A percentile compares a stretch with the other conserved stretches of the same genome.
These are phyloP conservation scores for Acanthoscelides obtectus DNA, from an alignment of 2,888 invertebrate species.

Conservation along the genomic window DNA sequence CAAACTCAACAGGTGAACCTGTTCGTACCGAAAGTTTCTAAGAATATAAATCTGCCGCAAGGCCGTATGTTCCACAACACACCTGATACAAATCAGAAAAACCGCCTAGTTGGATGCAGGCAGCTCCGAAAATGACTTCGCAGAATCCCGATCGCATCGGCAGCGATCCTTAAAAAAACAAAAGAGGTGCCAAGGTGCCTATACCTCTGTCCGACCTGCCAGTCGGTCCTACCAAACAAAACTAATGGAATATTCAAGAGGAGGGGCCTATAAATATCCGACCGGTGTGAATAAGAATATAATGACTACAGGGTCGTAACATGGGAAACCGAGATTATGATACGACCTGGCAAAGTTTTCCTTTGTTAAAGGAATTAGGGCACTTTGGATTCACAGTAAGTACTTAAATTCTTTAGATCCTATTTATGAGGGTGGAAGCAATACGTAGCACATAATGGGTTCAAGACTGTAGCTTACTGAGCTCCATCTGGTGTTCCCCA, in stretches of 20 bases:
- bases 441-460: too few species aligned
- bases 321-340: too few species aligned
- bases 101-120: neutral
- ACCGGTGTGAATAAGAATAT: neutral
- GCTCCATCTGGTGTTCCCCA: too few species aligned
- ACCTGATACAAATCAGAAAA: neutral
- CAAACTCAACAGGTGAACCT: neutral
- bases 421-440: too few species aligned
- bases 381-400: too few species aligned
- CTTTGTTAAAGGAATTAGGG: too few species aligned
- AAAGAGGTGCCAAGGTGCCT: neutral
- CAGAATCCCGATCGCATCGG: neutral
- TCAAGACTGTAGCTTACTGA: too few species aligned
- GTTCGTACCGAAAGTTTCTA: neutral
- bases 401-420: too few species aligned
- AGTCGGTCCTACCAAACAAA: slow-evolving; percentile 13
- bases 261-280: neutral
- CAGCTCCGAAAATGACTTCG: neutral
- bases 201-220: neutral
- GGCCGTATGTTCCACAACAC: neutral
- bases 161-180: neutral
- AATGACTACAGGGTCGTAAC: neutral
- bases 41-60: neutral
- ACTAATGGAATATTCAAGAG: slow-evolving; percentile 11
- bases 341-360: too few species aligned